phyloP scores from a whole-genome alignment of 2,113 vertebrate species.

The Chroicocephalus ridibundus region DNA sequence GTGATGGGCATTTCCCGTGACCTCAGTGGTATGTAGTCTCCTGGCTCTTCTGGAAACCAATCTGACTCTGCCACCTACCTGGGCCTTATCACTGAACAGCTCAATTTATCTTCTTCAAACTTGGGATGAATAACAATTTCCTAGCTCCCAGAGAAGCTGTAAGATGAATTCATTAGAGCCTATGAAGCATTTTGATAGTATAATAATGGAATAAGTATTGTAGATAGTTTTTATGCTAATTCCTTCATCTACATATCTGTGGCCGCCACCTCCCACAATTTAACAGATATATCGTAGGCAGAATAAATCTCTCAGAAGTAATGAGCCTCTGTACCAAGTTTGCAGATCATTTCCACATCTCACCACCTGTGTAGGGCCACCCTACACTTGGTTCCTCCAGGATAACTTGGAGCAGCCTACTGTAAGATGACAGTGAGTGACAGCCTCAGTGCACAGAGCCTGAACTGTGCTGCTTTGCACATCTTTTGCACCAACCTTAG shows the following conservation, averaged over 20 bases:
- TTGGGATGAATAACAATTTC: neutral
- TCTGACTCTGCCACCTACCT: neutral
- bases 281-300: neutral
- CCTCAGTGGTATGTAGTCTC: neutral
- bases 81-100: neutral
- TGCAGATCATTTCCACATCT: neutral
- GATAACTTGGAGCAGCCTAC: neutral
- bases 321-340: neutral
- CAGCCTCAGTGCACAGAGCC: neutral
- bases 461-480: neutral
- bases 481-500: neutral
- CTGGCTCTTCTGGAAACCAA: neutral
- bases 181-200: neutral
- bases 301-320: neutral
- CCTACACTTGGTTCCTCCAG: neutral
- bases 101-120: neutral
- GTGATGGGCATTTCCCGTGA: neutral
- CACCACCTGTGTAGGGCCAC: neutral
- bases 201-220: conserved; percentile 7
- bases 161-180: conserved; percentile 1
- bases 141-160: neutral
- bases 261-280: neutral
- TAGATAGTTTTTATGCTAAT: conserved; percentile 24
- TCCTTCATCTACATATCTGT: neutral
- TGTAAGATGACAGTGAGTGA: neutral